A percentile compares a stretch with the other conserved stretches of the same genome.
phyloP scores from a whole-genome alignment of 2,888 invertebrate species.

The Drosophila flavopinicola region DNA sequence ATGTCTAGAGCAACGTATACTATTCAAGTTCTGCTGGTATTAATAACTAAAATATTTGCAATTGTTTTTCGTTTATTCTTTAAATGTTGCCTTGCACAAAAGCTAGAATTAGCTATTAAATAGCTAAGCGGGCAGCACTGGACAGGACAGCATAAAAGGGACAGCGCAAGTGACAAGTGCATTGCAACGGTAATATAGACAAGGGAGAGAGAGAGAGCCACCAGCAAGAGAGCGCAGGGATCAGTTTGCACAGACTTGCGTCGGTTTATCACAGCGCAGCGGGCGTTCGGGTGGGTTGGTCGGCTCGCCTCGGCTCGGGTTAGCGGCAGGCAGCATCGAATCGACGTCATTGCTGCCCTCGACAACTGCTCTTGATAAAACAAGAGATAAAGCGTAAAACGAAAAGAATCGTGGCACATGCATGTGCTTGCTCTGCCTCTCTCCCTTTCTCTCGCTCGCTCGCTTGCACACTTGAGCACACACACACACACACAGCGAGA shows the following conservation, averaged over 20 bases:
- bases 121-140: not conserved
- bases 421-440: not conserved
- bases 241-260: not conserved
- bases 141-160: conserved; percentile 4
- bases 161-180: conserved; percentile 24
- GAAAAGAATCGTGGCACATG: conserved; percentile 2
- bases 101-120: too few relatives aligned
- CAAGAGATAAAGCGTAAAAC: conserved; percentile 1
- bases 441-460: not conserved
- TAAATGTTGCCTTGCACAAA: too few relatives aligned
- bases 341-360: conserved; percentile 27
- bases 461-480: not conserved
- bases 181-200: not conserved
- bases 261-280: conserved; percentile 11
- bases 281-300: too few relatives aligned
- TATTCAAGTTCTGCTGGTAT: too few relatives aligned
- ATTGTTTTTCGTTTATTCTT: too few relatives aligned
- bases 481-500: conserved; percentile 2
- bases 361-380: conserved; percentile 8
- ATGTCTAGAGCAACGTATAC: too few relatives aligned
- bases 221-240: not conserved
- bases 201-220: not conserved
- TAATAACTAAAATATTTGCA: too few relatives aligned
- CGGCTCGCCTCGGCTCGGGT: too few relatives aligned
- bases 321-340: not conserved